Evolutionary conservation across 2,797 vertebrate species (phyloP).

Genomic region (Rachycentron canadum): DNA sequence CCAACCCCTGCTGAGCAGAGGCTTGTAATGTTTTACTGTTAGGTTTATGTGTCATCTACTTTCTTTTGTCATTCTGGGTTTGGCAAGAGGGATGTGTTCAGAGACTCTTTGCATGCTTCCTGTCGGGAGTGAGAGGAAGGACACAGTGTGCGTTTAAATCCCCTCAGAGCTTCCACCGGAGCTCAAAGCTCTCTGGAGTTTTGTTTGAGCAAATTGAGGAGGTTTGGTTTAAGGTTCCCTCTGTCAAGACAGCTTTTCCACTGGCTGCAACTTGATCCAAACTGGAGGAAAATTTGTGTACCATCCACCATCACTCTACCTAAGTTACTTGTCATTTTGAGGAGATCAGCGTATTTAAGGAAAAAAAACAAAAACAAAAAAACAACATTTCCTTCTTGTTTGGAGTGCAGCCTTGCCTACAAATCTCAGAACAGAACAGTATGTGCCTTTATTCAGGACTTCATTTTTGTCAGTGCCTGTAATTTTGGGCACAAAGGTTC

Average conservation of each 20-base stretch:
- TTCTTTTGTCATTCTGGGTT: constrained; percentile 35
- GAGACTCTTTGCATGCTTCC: constrained; percentile 42
- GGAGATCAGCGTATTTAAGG: neutral
- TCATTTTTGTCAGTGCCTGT: neutral
- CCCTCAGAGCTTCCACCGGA: constrained; percentile 41
- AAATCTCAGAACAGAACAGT: no score
- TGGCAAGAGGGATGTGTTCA: constrained; percentile 33
- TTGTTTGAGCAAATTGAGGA: constrained; percentile 44
- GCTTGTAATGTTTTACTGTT: neutral
- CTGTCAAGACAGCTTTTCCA: constrained; percentile 28
- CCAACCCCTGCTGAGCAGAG: constrained; percentile 5
- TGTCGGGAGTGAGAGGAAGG: constrained; percentile 32
- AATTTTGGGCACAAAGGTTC: neutral
- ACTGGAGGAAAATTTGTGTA: neutral
- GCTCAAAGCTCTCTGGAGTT: constrained; percentile 46
- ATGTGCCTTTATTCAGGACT: neutral
- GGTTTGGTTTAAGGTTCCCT: constrained; percentile 41
- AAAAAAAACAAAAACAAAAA: neutral
- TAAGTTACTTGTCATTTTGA: constrained; percentile 11
- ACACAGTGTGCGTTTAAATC: constrained; percentile 54
- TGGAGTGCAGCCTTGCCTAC: neutral
- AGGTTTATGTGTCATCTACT: constrained; percentile 32
- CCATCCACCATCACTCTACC: neutral
- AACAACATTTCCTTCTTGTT: neutral
- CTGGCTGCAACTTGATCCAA: constrained; percentile 10